phyloP scores from a whole-genome alignment of 2,888 invertebrate species.

The Metalampra italica region DNA sequence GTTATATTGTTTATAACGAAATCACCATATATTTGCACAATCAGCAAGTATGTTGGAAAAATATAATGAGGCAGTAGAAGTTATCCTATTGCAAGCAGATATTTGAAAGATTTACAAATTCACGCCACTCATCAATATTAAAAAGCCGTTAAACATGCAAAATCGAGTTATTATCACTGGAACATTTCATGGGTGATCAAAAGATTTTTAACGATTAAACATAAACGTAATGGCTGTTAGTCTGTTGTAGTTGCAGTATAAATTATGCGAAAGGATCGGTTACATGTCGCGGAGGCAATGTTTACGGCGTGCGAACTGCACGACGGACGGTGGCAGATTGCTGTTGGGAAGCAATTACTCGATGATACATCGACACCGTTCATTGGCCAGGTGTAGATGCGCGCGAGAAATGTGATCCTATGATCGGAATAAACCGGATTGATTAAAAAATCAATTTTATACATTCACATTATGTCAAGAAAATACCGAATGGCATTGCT shows the following conservation, averaged over 20 bases:
- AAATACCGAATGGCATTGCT: no score
- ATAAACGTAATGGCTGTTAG: constrained; percentile 21
- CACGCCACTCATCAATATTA: constrained; percentile 31
- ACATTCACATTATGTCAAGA: no score
- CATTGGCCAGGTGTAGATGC: constrained; percentile 20
- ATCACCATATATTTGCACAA: no score
- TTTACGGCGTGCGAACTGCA: constrained; percentile 44
- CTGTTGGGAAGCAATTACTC: constrained; percentile 38
- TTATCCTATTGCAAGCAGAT: background rate
- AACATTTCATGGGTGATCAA: constrained; percentile 30
- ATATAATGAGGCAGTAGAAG: no score
- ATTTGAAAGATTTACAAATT: constrained; percentile 30
- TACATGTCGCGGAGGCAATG: constrained; percentile 17
- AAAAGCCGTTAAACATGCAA: constrained; percentile 35
- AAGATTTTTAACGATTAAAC: constrained; percentile 30
- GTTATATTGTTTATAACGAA: background rate
- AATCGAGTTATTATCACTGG: constrained; percentile 30
- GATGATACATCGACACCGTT: constrained; percentile 29
- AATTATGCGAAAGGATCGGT: constrained; percentile 36
- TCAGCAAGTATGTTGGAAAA: no score
- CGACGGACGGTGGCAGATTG: constrained; percentile 38
- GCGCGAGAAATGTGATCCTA: constrained; percentile 17
- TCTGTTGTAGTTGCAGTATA: constrained; percentile 24
- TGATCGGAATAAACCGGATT: no score
- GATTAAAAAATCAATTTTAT: no score